Base-by-base conservation (phyloP, 2,113 vertebrate genomes). In the Argyrosomus japonicus region DNA sequence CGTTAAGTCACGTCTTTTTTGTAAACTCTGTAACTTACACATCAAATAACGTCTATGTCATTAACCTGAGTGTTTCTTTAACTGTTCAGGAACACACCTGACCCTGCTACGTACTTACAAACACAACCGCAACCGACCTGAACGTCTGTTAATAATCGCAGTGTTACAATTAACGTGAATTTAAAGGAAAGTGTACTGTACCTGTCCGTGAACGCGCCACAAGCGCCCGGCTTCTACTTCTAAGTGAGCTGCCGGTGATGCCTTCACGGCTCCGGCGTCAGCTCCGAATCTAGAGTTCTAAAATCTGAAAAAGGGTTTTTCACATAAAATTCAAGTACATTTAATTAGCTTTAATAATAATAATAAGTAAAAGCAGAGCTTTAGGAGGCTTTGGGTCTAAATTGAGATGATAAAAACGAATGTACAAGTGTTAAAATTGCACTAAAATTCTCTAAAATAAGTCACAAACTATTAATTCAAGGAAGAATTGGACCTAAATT, bases 181-280 rank as follows among this genome's bases (percentile, higher is more conserved):
- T 15, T 6, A 61, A 76, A 48, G 1, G 9, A 3, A 18, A 11
- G 4, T n/a, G 1, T 6, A 65, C 72, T 21, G 1, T 6, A 65
- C 73, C 14, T 57, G 23, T 60, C 53, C 21, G 64, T 36, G 7
- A 36, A 36, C 36, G 36, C 1, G 36, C 36, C 36, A 36, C 36
- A 21, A 1, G 45, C 23, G 0, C 12, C 48, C 18, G 29, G 43
- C 4, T 27, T 36, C 19, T 8, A 21, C 43, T 0, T 11, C 25
- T 32, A 32, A 36, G 6, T 1, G 32, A 19, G 21, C 45, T 73
- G n/a, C 4, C 5, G 14, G 1, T 60, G 88, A 75, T 74, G 86
- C 79, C 21, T 90, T 91, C 79, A 83, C 0, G 69, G 13, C 0
- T 8, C 53, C 5, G 1, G 5, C 21, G 6, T 32, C 25, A 13